Conservation (phyloP, 2,797 vertebrate species). For the Cephalopachus bancanus region DNA sequence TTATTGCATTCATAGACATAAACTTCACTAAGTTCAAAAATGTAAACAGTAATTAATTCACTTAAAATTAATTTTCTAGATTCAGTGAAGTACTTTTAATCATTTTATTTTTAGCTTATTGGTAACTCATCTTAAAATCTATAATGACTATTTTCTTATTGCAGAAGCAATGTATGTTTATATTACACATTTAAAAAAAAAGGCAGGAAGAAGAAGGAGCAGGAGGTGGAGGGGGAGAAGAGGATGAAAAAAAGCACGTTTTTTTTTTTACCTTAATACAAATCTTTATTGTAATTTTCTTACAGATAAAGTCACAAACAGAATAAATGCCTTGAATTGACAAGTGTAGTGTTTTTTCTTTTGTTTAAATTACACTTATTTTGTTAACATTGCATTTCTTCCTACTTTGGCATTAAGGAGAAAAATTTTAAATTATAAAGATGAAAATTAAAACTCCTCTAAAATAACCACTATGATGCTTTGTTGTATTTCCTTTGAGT, state of each 20-base stretch:
- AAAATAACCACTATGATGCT: too few relatives aligned
- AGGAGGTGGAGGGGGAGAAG: neutral
- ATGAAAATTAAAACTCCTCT: too few relatives aligned
- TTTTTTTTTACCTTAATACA: too few relatives aligned
- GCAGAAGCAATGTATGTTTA: neutral
- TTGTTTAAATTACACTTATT: too few relatives aligned
- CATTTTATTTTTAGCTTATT: conserved; percentile 51
- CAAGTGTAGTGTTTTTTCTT: too few relatives aligned
- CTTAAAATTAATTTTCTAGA: conserved; percentile 61
- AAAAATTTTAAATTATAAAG: too few relatives aligned
- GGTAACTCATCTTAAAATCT: conserved; percentile 42
- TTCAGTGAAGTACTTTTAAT: conserved; percentile 2
- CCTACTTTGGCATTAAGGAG: too few relatives aligned
- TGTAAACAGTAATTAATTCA: conserved; percentile 60
- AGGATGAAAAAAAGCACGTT: neutral
- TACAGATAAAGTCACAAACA: too few relatives aligned
- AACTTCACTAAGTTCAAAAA: conserved; percentile 5
- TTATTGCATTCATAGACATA: conserved; percentile 3
- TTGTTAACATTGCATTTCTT: too few relatives aligned
- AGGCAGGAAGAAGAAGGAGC: neutral
- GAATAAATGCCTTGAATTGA: too few relatives aligned
- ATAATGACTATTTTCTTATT: neutral
- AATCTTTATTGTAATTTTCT: too few relatives aligned
- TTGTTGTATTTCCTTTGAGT: too few relatives aligned
- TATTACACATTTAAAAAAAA: neutral